phyloP scores from a whole-genome alignment of 1,140 invertebrate species.

The Neoseiulus cucumeris region DNA sequence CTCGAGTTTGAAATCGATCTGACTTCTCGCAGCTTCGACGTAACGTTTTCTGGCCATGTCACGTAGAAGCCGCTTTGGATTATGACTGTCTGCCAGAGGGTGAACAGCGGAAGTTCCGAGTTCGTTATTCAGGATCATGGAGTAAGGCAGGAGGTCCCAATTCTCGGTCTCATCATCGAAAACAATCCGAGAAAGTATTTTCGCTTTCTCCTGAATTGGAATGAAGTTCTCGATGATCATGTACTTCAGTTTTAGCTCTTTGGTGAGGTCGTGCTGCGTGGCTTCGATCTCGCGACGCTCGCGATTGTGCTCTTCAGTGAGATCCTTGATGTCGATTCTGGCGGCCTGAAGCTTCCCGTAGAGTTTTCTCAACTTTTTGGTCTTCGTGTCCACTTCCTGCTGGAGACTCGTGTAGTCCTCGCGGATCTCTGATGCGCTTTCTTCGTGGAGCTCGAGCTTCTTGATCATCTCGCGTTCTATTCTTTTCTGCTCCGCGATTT shows the following conservation, averaged over 20 bases:
- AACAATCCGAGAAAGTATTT: slow-evolving; percentile 46
- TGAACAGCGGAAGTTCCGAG: slow-evolving; percentile 9
- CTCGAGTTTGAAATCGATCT: neutral
- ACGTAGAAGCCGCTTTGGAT: neutral
- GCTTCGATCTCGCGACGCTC: slow-evolving; percentile 58
- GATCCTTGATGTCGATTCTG: slow-evolving; percentile 50
- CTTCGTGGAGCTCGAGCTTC: slow-evolving; percentile 63
- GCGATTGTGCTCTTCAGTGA: slow-evolving; percentile 55
- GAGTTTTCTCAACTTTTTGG: slow-evolving; percentile 57
- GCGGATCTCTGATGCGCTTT: slow-evolving; percentile 59
- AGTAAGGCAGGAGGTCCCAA: slow-evolving; percentile 40
- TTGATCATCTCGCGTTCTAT: slow-evolving; percentile 63
- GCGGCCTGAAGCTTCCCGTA: slow-evolving; percentile 39
- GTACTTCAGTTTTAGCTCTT: slow-evolving; percentile 37
- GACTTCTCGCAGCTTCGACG: neutral
- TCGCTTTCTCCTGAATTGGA: slow-evolving; percentile 63
- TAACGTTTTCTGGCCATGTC: neutral
- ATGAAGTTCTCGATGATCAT: slow-evolving; percentile 78
- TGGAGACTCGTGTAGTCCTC: slow-evolving; percentile 66
- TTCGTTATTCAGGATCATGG: slow-evolving; percentile 23
- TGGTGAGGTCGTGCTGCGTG: slow-evolving; percentile 54
- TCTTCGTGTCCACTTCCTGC: slow-evolving; percentile 77
- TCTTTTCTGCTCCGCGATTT: slow-evolving; percentile 57
- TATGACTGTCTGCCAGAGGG: neutral
- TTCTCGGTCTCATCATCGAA: slow-evolving; percentile 67